Conservation (phyloP, 2,113 vertebrate species). For the Macroglossus sobrinus region DNA sequence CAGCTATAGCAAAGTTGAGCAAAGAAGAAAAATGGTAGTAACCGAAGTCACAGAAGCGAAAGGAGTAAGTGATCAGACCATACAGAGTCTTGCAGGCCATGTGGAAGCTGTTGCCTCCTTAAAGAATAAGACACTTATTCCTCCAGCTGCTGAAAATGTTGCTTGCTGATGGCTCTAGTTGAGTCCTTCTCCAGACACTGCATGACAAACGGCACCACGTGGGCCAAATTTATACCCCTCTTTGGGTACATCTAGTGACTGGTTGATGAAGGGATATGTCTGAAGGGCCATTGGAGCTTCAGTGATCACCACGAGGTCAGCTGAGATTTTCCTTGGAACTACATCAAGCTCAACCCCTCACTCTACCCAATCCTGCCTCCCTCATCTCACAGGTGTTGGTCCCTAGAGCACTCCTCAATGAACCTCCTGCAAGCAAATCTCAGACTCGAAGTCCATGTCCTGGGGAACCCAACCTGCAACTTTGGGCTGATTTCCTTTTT, state of each 20-base stretch:
- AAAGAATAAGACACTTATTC: not conserved
- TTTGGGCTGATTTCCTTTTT: not conserved
- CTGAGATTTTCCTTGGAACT: not conserved
- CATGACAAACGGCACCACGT: not conserved
- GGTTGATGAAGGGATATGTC: too few relatives aligned
- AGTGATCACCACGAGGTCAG: not conserved
- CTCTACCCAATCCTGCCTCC: not conserved
- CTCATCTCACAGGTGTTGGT: not conserved
- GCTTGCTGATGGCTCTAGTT: not conserved
- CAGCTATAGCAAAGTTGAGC: not conserved
- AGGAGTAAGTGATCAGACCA: too few relatives aligned
- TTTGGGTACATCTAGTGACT: not conserved
- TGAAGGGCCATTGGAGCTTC: not conserved
- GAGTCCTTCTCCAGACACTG: not conserved
- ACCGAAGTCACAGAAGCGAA: not conserved
- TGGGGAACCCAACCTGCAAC: not conserved
- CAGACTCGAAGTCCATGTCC: not conserved
- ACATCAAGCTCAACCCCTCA: not conserved
- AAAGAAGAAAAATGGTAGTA: not conserved
- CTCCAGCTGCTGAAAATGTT: not conserved
- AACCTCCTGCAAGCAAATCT: not conserved
- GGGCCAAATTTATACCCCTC: not conserved
- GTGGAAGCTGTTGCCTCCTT: rapidly evolving
- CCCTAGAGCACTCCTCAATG: not conserved
- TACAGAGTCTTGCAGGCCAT: rapidly evolving